phyloP scores from a whole-genome alignment of 2,113 vertebrate species.

The Oncorhynchus mykiss region DNA sequence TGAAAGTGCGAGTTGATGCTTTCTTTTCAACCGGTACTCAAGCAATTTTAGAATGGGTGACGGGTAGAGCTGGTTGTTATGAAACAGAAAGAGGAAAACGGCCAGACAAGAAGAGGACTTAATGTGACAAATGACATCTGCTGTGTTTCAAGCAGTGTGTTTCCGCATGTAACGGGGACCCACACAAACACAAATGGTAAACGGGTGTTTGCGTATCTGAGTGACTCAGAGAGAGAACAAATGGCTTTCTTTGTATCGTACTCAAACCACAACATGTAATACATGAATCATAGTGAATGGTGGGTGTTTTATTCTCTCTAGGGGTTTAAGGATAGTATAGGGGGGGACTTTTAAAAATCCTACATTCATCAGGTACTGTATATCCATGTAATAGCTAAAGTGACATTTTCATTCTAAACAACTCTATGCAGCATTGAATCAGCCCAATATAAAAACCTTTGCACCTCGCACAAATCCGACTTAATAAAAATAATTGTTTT shows the following conservation, averaged over 20 bases:
- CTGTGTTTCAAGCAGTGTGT: slow-evolving; percentile 8
- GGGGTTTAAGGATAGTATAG: too few relatives aligned
- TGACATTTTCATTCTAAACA: too few relatives aligned
- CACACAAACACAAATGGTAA: background rate
- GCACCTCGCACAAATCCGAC: too few relatives aligned
- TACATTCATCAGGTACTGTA: too few relatives aligned
- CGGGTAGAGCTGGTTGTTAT: too few relatives aligned
- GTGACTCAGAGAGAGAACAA: slow-evolving; percentile 23
- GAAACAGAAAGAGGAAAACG: background rate
- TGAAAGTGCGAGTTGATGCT: background rate
- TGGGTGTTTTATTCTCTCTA: background rate
- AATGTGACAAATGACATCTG: slow-evolving; percentile 17
- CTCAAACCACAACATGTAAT: slow-evolving; percentile 10
- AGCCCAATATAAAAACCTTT: too few relatives aligned
- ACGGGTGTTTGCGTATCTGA: slow-evolving; percentile 18
- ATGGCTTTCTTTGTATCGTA: slow-evolving; percentile 20
- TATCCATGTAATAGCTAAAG: too few relatives aligned
- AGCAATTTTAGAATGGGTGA: slow-evolving; percentile 4
- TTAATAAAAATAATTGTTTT: too few relatives aligned
- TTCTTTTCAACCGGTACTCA: slow-evolving; percentile 2
- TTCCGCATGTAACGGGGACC: background rate
- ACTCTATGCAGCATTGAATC: too few relatives aligned
- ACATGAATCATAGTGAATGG: slow-evolving; percentile 9
- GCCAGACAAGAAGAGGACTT: background rate
- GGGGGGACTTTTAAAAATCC: too few relatives aligned